Conservation (phyloP, 2,113 vertebrate species). For the Lophura nycthemera region DNA sequence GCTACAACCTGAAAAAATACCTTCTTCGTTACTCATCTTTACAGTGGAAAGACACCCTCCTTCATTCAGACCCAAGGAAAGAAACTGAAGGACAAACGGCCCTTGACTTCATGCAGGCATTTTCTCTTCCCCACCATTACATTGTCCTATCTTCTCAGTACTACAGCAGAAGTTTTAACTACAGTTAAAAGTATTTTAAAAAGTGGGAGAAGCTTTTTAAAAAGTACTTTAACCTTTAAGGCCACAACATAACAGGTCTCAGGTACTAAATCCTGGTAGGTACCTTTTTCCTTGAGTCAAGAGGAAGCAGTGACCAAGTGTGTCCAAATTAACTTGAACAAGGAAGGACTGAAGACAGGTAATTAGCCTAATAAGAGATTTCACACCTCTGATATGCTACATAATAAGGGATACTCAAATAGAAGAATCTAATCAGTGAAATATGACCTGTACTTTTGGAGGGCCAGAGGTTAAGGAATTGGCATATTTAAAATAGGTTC, state of each 20-base stretch:
- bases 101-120: background rate
- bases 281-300: background rate
- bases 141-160: background rate
- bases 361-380: background rate
- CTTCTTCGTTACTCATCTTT: background rate
- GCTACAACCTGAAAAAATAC: background rate
- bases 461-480: background rate
- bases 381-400: background rate
- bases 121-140: background rate
- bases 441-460: background rate
- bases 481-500: background rate
- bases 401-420: background rate
- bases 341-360: background rate
- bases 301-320: background rate
- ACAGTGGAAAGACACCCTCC: background rate
- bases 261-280: background rate
- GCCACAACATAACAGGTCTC: background rate
- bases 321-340: background rate
- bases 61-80: background rate
- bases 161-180: background rate
- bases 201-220: background rate
- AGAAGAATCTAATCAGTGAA: background rate
- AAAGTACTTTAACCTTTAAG: background rate
- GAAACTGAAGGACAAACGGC: background rate
- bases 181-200: too few species aligned